Conservation (phyloP, 2,113 vertebrate species). For the Peromyscus californicus region DNA sequence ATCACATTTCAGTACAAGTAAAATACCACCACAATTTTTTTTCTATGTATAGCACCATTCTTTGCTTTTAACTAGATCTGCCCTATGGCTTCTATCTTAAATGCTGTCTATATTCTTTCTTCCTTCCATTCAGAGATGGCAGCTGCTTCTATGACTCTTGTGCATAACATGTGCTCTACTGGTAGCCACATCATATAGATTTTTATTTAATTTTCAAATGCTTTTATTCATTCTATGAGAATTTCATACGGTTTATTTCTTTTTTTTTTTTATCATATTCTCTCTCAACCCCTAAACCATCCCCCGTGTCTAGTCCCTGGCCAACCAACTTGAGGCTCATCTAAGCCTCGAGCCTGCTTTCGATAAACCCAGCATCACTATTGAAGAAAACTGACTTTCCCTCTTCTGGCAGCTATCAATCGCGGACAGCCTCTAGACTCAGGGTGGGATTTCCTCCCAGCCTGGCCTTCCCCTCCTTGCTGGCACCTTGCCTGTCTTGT, state of each 20-base stretch:
- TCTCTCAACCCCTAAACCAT: neutral
- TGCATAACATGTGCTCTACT: neutral
- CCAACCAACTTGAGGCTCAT: neutral
- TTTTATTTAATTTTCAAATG: neutral
- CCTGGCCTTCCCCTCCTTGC: neutral
- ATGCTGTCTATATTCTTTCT: rapidly evolving
- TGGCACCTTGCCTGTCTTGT: neutral
- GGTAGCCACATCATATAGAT: too few species aligned
- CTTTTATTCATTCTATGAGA: neutral
- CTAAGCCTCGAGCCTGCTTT: neutral
- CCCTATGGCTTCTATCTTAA: neutral
- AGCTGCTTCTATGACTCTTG: neutral
- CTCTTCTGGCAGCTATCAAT: neutral
- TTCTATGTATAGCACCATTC: neutral
- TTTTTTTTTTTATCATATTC: neutral
- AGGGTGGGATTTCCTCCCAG: neutral
- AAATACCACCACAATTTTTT: too few species aligned
- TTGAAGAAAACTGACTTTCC: neutral
- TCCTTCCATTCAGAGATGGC: neutral
- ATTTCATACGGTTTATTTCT: neutral
- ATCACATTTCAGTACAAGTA: too few species aligned
- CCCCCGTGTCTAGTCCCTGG: neutral
- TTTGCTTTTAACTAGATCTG: neutral
- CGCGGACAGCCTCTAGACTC: neutral
- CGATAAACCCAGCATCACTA: neutral